phyloP scores from a whole-genome alignment of 2,113 vertebrate genomes.

The Siphamia tubifer region DNA sequence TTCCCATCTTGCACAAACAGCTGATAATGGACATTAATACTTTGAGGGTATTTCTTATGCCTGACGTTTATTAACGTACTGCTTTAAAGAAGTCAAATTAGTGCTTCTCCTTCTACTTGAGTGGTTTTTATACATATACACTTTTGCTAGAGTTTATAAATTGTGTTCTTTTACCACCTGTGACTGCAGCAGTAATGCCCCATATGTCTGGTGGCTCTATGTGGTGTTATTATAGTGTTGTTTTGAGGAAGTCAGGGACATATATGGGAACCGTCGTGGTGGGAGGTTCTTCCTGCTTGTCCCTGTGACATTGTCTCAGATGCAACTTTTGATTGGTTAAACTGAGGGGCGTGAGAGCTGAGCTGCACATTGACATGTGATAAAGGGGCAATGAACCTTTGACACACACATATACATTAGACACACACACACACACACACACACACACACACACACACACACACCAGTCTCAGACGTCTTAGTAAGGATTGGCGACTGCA shows the following conservation, averaged over 20 bases:
- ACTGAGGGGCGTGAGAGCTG: slow-evolving; percentile 67
- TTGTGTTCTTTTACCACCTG: no score
- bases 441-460: background rate
- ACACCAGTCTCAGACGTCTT: slow-evolving; percentile 27
- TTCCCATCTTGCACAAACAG: no score
- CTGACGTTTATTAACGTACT: no score
- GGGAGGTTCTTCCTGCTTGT: slow-evolving; percentile 22
- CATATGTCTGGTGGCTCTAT: slow-evolving; percentile 1
- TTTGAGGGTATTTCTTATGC: no score
- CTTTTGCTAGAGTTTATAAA: no score
- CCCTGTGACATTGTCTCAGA: slow-evolving; percentile 44
- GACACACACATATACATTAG: slow-evolving; percentile 2
- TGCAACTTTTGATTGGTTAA: slow-evolving; percentile 65
- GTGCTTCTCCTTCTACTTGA: no score
- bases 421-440: slow-evolving; percentile 12
- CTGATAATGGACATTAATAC: no score
- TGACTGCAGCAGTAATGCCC: background rate
- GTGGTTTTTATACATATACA: no score
- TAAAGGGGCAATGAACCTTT: slow-evolving; percentile 39
- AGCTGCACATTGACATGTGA: slow-evolving; percentile 63
- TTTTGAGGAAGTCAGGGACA: background rate
- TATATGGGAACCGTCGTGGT: slow-evolving; percentile 4
- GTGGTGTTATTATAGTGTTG: slow-evolving; percentile 26
- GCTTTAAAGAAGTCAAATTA: no score
- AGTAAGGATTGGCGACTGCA: slow-evolving; percentile 45